Conservation (phyloP, 2,797 vertebrate genomes). For the Coreius guichenoti region DNA sequence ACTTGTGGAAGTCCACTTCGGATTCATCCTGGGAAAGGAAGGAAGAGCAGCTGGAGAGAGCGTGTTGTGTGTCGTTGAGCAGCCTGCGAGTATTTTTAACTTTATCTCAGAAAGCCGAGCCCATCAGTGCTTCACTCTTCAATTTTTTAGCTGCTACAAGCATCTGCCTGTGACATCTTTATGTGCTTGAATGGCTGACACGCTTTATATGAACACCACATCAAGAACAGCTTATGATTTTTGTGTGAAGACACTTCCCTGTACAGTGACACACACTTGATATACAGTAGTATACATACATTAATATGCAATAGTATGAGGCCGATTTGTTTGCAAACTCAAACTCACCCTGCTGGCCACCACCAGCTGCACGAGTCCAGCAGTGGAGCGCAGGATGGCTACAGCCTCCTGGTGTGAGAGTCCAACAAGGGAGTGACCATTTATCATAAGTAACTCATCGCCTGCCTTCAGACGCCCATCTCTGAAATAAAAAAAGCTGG, state of each 20-base stretch:
- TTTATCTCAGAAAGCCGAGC: slow-evolving; percentile 51
- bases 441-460: slow-evolving; percentile 95
- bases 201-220: slow-evolving; percentile 15
- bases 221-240: slow-evolving; percentile 6
- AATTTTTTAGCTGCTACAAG: slow-evolving; percentile 60
- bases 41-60: slow-evolving; percentile 19
- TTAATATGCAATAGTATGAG: neutral
- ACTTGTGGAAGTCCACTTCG: slow-evolving; percentile 87
- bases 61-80: slow-evolving; percentile 16
- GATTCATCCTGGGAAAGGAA: slow-evolving; percentile 80
- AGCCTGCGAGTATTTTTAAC: slow-evolving; percentile 60
- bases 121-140: slow-evolving; percentile 56
- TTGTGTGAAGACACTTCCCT: neutral
- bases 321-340: slow-evolving; percentile 1
- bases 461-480: slow-evolving; percentile 91
- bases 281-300: no score
- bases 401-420: slow-evolving; percentile 95
- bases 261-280: neutral
- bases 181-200: slow-evolving; percentile 6
- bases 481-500: slow-evolving; percentile 74
- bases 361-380: slow-evolving; percentile 90
- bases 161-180: slow-evolving; percentile 8
- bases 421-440: slow-evolving; percentile 91
- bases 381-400: slow-evolving; percentile 84
- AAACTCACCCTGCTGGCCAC: slow-evolving; percentile 89